A percentile compares a stretch with the other conserved stretches of the same genome.
phyloP scores from a whole-genome alignment of 2,888 invertebrate genomes.

The Tiliacea aurago region DNA sequence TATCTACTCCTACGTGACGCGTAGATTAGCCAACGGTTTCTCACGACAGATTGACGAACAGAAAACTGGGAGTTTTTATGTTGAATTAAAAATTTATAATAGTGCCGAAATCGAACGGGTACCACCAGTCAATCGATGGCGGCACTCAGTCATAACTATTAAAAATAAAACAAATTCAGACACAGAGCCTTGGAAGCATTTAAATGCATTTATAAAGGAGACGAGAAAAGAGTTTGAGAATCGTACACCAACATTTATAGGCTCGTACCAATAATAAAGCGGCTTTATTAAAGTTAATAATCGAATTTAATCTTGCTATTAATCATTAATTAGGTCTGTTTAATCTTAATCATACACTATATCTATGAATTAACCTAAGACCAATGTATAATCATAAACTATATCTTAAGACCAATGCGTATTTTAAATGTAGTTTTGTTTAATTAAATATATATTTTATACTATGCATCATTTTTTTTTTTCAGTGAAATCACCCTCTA shows the following conservation, averaged over 20 bases:
- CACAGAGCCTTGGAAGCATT: not conserved
- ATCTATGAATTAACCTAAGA: not conserved
- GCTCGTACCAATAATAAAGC: not conserved
- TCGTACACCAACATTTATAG: not conserved
- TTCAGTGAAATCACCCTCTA: not conserved
- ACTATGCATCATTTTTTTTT: not conserved
- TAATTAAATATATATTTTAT: slow-evolving; percentile 1
- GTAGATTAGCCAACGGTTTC: not conserved
- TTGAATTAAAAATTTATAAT: not conserved
- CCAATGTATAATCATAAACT: too few relatives aligned
- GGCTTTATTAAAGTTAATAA: not conserved
- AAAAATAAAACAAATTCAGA: not conserved
- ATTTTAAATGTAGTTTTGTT: slow-evolving; percentile 2
- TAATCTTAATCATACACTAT: not conserved
- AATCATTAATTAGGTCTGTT: not conserved
- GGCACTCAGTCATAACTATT: not conserved
- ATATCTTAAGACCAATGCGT: not conserved
- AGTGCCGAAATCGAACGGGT: not conserved
- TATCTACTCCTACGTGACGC: not conserved
- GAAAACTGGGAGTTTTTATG: not conserved
- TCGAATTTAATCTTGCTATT: not conserved
- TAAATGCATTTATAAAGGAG: not conserved
- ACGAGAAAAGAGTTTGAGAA: not conserved
- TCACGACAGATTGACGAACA: not conserved
- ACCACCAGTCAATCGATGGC: not conserved